Evolutionary conservation across 2,888 invertebrate genomes (phyloP).

Genomic region (Caenorhabditis sp.): DNA sequence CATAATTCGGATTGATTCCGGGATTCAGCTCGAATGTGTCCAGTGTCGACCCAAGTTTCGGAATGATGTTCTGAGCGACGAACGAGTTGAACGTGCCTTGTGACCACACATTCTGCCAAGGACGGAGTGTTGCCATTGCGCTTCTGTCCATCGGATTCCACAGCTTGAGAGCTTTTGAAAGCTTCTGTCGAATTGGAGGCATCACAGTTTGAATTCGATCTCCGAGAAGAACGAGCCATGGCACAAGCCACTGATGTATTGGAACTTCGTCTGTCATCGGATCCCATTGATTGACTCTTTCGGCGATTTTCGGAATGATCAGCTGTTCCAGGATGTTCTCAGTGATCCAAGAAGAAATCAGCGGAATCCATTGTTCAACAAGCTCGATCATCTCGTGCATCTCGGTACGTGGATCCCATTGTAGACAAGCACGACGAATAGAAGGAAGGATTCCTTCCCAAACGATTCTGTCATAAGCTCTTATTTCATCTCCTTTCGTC

Average conservation of each 20-base stretch:
- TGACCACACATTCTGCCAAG: slow-evolving; percentile 91
- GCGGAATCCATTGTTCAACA: slow-evolving; percentile 90
- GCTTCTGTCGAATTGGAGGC: slow-evolving; percentile 90
- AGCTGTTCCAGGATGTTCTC: slow-evolving; percentile 89
- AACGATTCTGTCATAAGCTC: slow-evolving; percentile 90
- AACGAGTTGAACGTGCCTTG: slow-evolving; percentile 90
- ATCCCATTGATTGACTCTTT: slow-evolving; percentile 87
- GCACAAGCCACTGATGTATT: slow-evolving; percentile 97
- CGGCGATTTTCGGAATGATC: slow-evolving; percentile 77
- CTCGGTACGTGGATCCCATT: slow-evolving; percentile 89
- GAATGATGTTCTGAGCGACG: slow-evolving; percentile 91
- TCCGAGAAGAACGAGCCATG: slow-evolving; percentile 94
- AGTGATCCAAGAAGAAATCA: slow-evolving; percentile 91
- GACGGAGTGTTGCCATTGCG: slow-evolving; percentile 92
- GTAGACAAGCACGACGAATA: slow-evolving; percentile 84
- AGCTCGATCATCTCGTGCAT: slow-evolving; percentile 89
- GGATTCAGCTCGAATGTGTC: slow-evolving; percentile 75
- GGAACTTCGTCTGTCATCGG: slow-evolving; percentile 95
- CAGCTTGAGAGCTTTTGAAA: slow-evolving; percentile 66
- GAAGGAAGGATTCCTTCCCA: slow-evolving; percentile 95
- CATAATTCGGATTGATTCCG: slow-evolving; percentile 68
- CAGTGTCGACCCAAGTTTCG: slow-evolving; percentile 86
- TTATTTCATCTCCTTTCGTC: slow-evolving; percentile 79
- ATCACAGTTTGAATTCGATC: slow-evolving; percentile 87
- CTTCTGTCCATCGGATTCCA: slow-evolving; percentile 92